Evolutionary conservation across 2,888 invertebrate species (phyloP), one percentile per base, ranked within the genome.

Genomic region (Drosophila incognita): DNA sequence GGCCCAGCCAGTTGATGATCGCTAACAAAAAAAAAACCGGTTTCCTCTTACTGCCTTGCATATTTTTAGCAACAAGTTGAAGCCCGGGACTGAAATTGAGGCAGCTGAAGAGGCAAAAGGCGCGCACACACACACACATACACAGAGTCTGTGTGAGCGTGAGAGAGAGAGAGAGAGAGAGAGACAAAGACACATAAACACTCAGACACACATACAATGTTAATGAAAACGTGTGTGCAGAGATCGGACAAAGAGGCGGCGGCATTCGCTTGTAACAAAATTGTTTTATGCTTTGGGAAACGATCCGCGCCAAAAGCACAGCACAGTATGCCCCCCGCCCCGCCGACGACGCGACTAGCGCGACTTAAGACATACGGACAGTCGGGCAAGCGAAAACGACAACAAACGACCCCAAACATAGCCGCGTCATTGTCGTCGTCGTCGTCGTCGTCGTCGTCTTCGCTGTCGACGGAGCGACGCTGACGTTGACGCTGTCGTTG

Each of bases 21-120:
- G 67, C 56, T 64, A 27, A 60, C 62, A 88, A 42, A 57, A 63
- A 66, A 54, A 59, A 64, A 87, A 85, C 84, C 88, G 84, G 84
- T 88, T 88, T 87, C 78, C 85, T 67, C 69, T 86, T 83, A 85
- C 88, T 86, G 86, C 62, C 84, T 85, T 88, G 86, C 86, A 88
- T 85, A 85, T 88, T 88, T 85, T 86, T 88, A 85, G 84, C 88
- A 85, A 85, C 84, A 85, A 86, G 84, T 88, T 86, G 84, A 88
- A 86, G 74, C 59, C 35, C 46, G 62, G 69, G 52, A 57, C 62
- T 56, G 38, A 56, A 72, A 62, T 61, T 52, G 61, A 51, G 73
- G 21, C 38, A 68, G 35, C 38, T 49, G 69, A 62, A 58, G 74
- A 60, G 57, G 56, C 51, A 59, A 46, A 69, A 56, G 54, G 69